Percentiles rank a stretch among this genome's conserved stretches.
These are phyloP conservation scores for Chloropsis cyanopogon DNA, from an alignment of 2,113 vertebrate genomes.

Conservation along the genomic window DNA sequence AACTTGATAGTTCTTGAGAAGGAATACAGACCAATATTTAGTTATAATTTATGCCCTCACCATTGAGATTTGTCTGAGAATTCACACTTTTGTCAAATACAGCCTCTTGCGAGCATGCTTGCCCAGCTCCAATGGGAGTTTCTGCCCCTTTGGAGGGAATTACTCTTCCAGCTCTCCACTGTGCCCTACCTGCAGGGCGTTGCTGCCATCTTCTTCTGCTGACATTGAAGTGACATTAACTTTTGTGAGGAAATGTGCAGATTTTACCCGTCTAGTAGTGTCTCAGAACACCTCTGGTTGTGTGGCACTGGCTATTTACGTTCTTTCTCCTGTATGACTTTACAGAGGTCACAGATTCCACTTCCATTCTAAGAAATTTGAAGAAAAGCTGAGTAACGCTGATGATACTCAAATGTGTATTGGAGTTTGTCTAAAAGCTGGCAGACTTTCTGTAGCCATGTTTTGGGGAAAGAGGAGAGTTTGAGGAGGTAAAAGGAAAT, in stretches of 20 bases:
- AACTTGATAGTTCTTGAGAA: background rate
- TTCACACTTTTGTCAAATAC: background rate
- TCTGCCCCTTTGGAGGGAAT: background rate
- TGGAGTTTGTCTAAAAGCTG: background rate
- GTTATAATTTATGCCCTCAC: background rate
- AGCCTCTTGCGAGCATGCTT: background rate
- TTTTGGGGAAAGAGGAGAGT: background rate
- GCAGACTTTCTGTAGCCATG: background rate
- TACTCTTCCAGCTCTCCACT: background rate
- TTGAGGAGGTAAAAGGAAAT: background rate
- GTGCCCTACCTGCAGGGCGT: background rate
- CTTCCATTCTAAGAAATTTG: background rate
- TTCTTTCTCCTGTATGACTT: background rate
- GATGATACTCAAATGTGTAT: background rate
- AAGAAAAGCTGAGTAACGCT: background rate
- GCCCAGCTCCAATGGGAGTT: background rate
- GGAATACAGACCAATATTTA: background rate
- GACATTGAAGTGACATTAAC: background rate
- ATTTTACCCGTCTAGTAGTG: rapidly evolving
- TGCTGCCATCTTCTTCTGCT: background rate
- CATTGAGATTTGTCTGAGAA: background rate
- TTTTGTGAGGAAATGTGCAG: background rate
- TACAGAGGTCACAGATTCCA: background rate
- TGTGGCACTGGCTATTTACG: background rate
- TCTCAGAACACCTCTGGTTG: background rate